Evolutionary conservation across 1,140 invertebrate species (phyloP).

Genomic region (Trachelipus rathkii): DNA sequence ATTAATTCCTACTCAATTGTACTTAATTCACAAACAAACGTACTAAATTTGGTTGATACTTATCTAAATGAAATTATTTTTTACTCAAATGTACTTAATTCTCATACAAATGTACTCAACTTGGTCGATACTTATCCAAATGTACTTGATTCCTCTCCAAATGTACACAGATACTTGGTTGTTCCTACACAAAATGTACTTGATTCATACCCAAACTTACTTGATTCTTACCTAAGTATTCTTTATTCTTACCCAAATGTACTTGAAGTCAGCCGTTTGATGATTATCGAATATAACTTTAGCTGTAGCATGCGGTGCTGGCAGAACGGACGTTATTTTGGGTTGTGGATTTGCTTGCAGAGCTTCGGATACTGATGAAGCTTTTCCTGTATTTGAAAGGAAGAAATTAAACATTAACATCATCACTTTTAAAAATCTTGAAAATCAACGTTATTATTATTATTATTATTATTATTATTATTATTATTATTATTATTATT

Average conservation of each 20-base stretch:
- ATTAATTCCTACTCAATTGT: not conserved
- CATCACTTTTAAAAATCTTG: no score
- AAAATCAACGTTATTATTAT: no score
- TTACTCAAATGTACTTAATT: no score
- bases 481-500: no score
- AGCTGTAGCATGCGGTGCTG: slow-evolving; percentile 42
- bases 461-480: no score
- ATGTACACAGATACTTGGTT: slow-evolving; percentile 44
- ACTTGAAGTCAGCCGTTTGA: slow-evolving; percentile 49
- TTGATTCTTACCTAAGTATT: not conserved
- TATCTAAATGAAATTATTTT: no score
- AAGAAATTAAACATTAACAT: no score
- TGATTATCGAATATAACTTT: slow-evolving; percentile 53
- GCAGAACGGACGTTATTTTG: slow-evolving; percentile 39
- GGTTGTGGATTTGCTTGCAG: slow-evolving; percentile 12
- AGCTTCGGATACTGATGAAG: not conserved
- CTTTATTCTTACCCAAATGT: slow-evolving; percentile 48
- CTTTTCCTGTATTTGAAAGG: not conserved
- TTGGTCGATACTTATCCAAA: not conserved
- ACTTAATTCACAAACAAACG: no score
- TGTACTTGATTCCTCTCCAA: not conserved
- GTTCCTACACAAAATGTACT: not conserved
- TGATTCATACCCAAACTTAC: not conserved
- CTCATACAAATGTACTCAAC: not conserved
- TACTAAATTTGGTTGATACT: not conserved